Evolutionary conservation across 2,113 vertebrate genomes (phyloP).

Genomic region (zebrafish (Danio rerio)): GRCz12tu NC_133195.1:51102501-51103000

Average conservation of each 20-base stretch:
- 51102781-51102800: slow-evolving; percentile 21
- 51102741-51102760: slow-evolving; percentile 25
- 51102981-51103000: background rate
- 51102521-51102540: slow-evolving; percentile 9
- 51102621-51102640: slow-evolving; percentile 53
- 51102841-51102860: background rate
- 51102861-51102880: slow-evolving; percentile 30
- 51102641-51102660: slow-evolving; percentile 46
- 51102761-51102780: slow-evolving; percentile 42
- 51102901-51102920: background rate
- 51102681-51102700: slow-evolving; percentile 56
- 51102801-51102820: slow-evolving; percentile 41
- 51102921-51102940: background rate
- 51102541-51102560: slow-evolving; percentile 19
- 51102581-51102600: slow-evolving; percentile 40
- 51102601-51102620: slow-evolving; percentile 33
- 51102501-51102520: background rate
- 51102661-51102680: slow-evolving; percentile 59
- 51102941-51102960: background rate
- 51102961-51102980: background rate
- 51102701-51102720: slow-evolving; percentile 29
- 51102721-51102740: slow-evolving; percentile 49
- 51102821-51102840: slow-evolving; percentile 33
- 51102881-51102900: background rate
- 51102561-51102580: slow-evolving; percentile 20